Base-by-base conservation (phyloP, 2,113 vertebrate genomes). In the Rattus rattus region DNA sequence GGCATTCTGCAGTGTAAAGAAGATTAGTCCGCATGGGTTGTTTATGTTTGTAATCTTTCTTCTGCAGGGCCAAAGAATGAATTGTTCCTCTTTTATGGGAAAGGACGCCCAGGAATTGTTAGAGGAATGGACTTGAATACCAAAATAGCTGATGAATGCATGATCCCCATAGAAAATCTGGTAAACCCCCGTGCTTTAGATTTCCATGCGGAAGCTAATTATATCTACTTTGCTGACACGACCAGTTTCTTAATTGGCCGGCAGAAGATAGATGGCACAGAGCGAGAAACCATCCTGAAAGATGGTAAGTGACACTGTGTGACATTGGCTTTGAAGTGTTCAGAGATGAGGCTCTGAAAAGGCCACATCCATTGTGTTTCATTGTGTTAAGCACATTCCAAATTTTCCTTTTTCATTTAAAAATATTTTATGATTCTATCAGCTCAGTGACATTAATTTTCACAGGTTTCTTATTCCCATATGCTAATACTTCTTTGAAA, bases 71-170 rank as follows among this genome's bases (percentile, higher is more conserved):
- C 99, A 56, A 99, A 99, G 98, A 99, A 99, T 96, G 99, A 99
- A 97, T 98, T 99, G 97, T 99, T 99, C 98, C 99, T 99, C 88
- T 99, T 99, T 98, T 99, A 99, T 97, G 99, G 99, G 47, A 99
- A 99, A 98, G 99, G 99, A 20, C 99, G 99, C 73, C 99, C 99
- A 2, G 99, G 99, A 96, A 99, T 99, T 94, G 99, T 99, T 96
- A 98, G 99, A 72, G 99, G 99, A 76, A 99, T 99, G 99, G 99
- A 99, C 94, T 98, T 99, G 98, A 99, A 99, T 98, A 99, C 99
- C 95, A 99, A 99, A 98, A 99, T 99, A 85, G 99, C 98, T 73
- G 99, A 99, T 79, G 99, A 99, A 97, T 99, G 99, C 98, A 99
- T 99, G 99, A 99, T 99, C 94, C 99, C 99, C 20, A 99, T 99